A percentile compares a stretch with the other conserved stretches of the same genome.
phyloP scores from a whole-genome alignment of 2,888 invertebrate species.

The Rotaria sp. region DNA sequence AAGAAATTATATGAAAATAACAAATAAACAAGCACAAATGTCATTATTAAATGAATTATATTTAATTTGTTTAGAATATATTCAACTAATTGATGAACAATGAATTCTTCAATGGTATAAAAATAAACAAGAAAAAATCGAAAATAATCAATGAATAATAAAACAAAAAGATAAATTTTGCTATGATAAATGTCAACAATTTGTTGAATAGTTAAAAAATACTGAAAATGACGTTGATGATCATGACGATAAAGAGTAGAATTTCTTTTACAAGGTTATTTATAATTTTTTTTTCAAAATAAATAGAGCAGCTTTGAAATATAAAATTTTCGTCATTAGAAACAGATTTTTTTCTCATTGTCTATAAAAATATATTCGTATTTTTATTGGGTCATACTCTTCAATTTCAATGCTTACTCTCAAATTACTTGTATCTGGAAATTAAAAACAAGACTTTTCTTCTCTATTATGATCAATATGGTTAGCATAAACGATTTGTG shows the following conservation, averaged over 20 bases:
- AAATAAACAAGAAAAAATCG: background rate
- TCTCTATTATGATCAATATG: no score
- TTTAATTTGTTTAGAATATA: background rate
- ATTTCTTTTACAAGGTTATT: no score
- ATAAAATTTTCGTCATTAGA: no score
- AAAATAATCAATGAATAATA: background rate
- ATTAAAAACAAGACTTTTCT: no score
- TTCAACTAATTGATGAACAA: background rate
- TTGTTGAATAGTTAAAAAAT: conserved; percentile 35
- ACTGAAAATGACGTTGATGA: conserved; percentile 1
- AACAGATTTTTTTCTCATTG: no score
- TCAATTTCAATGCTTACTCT: no score
- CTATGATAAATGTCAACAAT: conserved; percentile 29
- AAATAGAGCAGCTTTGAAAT: no score
- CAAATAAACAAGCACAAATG: background rate
- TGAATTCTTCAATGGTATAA: background rate
- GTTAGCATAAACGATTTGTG: no score
- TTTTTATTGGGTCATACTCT: no score
- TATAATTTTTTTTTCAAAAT: no score
- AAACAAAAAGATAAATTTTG: background rate
- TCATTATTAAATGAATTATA: background rate
- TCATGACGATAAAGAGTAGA: background rate
- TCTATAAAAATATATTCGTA: no score
- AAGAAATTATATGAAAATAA: background rate
- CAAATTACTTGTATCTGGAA: no score